Base-by-base conservation (phyloP, 53 echinoderm and acorn worm genomes). In the Hippasteria phrygiana region DNA sequence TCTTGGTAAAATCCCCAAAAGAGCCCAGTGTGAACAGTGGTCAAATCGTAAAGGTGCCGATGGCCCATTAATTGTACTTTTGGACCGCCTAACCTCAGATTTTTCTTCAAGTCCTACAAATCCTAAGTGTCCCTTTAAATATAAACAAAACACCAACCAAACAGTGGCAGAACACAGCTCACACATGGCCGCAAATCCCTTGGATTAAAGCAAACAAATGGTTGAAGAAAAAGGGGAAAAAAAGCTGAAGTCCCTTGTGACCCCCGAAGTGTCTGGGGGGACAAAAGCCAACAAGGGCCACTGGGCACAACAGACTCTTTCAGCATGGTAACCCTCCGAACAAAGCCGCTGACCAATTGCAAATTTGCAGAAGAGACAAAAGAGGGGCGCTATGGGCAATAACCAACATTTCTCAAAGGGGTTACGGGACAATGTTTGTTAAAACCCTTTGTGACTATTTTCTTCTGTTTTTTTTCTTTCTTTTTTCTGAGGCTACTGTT, bases 341-440 rank as follows among this genome's bases (percentile, higher is more conserved):
- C 82, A 82, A 63, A 42, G 64, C 65, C 35, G 4, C 43, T 43
- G 43, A 26, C 10, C 64, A 59, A 82, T 12, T 45, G 66, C 45
- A 82, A 82, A 82, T 82, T 82, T 82, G 65, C 66, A 64, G 18
- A 48, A 64, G 82, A 64, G 64, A 82, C 82, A 82, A 82, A 56
- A 41, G 76, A 45, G 20, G 43, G 59, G 79, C n/a, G 38, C 73
- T 73, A 22, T 27, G 45, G 82, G 82, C 82, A 8, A 64, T 82
- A 82, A 82, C 82, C 64, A 82, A 47, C 20, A 45, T 43, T 62
- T 28, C 64, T 67, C 33, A 67, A 35, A 36, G 69, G 1, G 69
- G 9, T n/a, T n/a, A n/a, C 34, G 34, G 26, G 59, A 31, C 32
- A 63, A n/a, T 26, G 64, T 26, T n/a, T 7, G 20, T 63, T n/a